Percentiles rank a stretch among this genome's conserved stretches.
phyloP scores from a whole-genome alignment of 2,113 vertebrate species.

The Myrmecobius fasciatus region DNA sequence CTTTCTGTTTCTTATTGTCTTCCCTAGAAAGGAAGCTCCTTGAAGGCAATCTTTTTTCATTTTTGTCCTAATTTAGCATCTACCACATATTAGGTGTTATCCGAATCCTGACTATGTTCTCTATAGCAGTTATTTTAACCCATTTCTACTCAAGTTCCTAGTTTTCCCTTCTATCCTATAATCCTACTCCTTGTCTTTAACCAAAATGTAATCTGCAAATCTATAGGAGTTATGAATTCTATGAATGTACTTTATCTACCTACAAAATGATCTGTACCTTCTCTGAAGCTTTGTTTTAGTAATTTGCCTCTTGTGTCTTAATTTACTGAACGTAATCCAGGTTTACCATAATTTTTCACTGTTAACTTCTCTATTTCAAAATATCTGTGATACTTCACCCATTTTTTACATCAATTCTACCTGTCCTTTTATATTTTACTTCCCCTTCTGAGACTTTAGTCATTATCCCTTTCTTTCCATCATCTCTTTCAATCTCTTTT shows the following conservation, averaged over 20 bases:
- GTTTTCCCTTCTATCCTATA: neutral
- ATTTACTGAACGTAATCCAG: neutral
- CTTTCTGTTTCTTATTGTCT: constrained; percentile 54
- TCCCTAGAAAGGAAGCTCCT: neutral
- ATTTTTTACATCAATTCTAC: neutral
- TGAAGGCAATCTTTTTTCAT: neutral
- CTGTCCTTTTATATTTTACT: neutral
- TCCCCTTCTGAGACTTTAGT: constrained; percentile 1
- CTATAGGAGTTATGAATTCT: neutral
- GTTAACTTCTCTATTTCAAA: constrained; percentile 21
- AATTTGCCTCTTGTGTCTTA: neutral
- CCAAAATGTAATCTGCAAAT: neutral
- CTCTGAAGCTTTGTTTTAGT: neutral
- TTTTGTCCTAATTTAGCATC: neutral
- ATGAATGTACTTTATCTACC: neutral
- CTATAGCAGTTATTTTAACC: neutral
- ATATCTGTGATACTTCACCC: neutral
- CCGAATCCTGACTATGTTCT: neutral
- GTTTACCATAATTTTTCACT: neutral
- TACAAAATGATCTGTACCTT: neutral
- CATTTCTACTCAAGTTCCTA: neutral
- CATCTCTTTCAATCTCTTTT: neutral
- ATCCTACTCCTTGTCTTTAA: neutral
- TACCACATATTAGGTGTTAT: neutral
- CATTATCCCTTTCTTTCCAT: neutral